Evolutionary conservation across 2,888 invertebrate genomes (phyloP), one percentile per base, ranked within the genome.

Genomic region (Norana najaformis): DNA sequence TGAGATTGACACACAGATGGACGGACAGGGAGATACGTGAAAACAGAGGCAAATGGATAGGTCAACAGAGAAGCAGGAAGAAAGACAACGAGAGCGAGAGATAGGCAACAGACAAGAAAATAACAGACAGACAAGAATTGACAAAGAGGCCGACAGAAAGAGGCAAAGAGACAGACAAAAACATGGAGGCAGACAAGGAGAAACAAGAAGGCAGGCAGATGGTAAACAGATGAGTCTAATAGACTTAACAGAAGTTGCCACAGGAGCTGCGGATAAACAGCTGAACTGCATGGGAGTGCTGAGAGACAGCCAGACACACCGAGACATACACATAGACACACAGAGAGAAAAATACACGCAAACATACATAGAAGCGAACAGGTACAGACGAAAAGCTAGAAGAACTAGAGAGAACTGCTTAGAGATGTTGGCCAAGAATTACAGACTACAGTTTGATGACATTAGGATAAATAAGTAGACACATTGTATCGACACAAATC

Each of bases 401-500:
- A n/a, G 69, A n/a, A n/a, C n/a, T 69, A 69, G n/a, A 69, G 69
- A 69, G 69, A n/a, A n/a, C 69, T 11, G 30, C 69, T 69, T 69
- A 23, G 47, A 47, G 47, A 23, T 47, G 47, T 23, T 69, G 69
- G 30, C 69, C 1, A 69, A 69, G 69, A 69, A n/a, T n/a, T 69
- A 30, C n/a, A 69, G 69, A 69, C 69, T 30, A 69, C 69, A 69
- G 6, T n/a, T n/a, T 69, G n/a, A 69, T 69, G 30, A 69, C 69
- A 69, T 69, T 69, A 16, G 69, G 69, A 8, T 69, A 69, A 69
- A 69, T 69, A 69, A 69, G 69, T 69, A 69, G n/a, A 69, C n/a
- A 69, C n/a, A 69, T n/a, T 69, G 69, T 69, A 69, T 69, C 69
- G 69, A 69, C 30, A n/a, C n/a, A 69, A 69, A 69, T 69, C 69